Percentiles rank a stretch among this genome's conserved stretches.
phyloP scores from a whole-genome alignment of 2,113 vertebrate genomes.

The Lutjanus erythropterus region DNA sequence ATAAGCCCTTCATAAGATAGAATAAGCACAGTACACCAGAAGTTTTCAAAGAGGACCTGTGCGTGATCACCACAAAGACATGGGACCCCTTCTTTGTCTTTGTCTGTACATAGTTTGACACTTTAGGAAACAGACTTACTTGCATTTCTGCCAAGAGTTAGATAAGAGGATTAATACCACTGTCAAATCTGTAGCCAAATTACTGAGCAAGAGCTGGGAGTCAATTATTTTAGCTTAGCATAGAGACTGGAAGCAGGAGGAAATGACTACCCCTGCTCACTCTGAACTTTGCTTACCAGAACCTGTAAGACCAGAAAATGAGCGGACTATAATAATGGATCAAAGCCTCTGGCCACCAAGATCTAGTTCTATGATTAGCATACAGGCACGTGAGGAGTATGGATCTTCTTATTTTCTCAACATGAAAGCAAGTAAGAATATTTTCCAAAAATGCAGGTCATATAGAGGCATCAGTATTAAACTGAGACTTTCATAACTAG shows the following conservation, averaged over 20 bases:
- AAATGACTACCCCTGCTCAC: neutral
- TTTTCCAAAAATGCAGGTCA: too few species aligned
- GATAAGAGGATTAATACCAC: neutral
- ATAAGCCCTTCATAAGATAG: too few species aligned
- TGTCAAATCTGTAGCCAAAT: too few species aligned
- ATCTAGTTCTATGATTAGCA: neutral
- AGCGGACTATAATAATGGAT: neutral
- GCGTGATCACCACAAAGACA: too few species aligned
- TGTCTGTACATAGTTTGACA: neutral
- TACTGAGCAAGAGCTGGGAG: neutral
- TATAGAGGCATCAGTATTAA: too few species aligned
- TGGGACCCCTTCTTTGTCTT: too few species aligned
- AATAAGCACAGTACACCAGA: too few species aligned
- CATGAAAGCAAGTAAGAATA: neutral
- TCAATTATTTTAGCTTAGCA: neutral
- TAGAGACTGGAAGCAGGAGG: neutral
- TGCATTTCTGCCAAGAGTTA: neutral
- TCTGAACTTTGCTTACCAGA: neutral
- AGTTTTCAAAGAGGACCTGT: too few species aligned
- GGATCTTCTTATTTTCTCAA: neutral
- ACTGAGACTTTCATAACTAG: too few species aligned
- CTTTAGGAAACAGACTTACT: neutral
- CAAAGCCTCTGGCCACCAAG: neutral
- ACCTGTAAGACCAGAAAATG: neutral
- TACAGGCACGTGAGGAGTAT: neutral